Base-by-base conservation (phyloP, 2,888 invertebrate species). In the Tetranychus truncatus region DNA sequence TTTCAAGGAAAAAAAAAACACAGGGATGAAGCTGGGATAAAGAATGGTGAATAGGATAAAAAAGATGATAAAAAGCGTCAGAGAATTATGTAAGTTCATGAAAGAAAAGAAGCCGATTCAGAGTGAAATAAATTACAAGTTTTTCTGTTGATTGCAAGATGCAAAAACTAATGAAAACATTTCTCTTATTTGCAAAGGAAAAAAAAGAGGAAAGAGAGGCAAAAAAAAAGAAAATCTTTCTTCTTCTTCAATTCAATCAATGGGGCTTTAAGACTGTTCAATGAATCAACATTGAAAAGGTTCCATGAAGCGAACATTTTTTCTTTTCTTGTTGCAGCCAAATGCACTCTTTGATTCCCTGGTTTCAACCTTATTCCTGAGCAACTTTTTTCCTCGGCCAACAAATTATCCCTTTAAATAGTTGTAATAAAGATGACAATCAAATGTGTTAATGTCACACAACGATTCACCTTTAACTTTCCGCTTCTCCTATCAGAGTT, bases 301-400 rank as follows among this genome's bases (percentile, higher is more conserved):
- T 55, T 55, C 34, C 69, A 20, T 69, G 69, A 20, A 20, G 69
- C 20, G 34, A 69, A 69, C 11, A 69, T 69, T 69, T 20, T 69
- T 69, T 69, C 11, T 9, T 69, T 21, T 20, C 18, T 69, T n/a
- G n/a, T n/a, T 9, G 18, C 66, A 34, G 34, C 34, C 55, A 55
- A 55, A 55, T 55, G 7, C 55, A 55, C 55, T 55, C 55, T 55
- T 55, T 6, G 11, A 55, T 15, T 55, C 11, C 34, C 34, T 15
- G 55, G 11, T 15, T 55, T 15, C 55, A 55, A 55, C 55, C 55
- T 15, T 6, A 15, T 55, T 55, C 7, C 55, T 55, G 55, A 55
- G 2, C 55, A 15, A 15, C 55, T 15, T 46, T n/a, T 55, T 15
- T 55, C 55, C 55, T 55, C 15, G 15, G 2, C 55, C 55, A 55